Evolutionary conservation across 2,797 vertebrate genomes (phyloP).

Genomic region (Catharus ustulatus): DNA sequence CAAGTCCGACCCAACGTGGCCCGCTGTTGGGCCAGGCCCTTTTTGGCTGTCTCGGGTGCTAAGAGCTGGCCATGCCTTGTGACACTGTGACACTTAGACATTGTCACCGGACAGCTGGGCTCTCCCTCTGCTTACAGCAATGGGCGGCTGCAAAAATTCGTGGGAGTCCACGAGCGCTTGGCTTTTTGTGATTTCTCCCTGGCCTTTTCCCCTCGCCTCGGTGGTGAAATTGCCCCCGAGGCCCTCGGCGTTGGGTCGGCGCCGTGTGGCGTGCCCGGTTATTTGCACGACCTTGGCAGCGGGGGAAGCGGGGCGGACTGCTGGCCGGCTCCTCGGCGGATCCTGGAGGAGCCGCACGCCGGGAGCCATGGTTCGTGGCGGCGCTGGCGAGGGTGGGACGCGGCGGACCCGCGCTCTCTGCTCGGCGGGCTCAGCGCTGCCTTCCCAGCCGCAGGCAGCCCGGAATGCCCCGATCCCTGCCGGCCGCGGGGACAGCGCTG

Average conservation of each 20-base stretch:
- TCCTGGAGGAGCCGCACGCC: not conserved
- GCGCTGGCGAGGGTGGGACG: not conserved
- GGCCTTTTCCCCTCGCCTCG: not conserved
- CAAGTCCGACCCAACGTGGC: fast-evolving
- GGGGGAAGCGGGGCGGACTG: not conserved
- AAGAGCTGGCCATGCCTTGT: not conserved
- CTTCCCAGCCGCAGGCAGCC: not conserved
- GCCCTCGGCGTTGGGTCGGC: not conserved
- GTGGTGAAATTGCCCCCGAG: not conserved
- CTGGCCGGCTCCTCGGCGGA: not conserved
- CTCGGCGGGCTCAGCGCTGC: not conserved
- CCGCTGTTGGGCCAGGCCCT: fast-evolving
- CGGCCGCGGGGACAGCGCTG: not conserved
- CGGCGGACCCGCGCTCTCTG: fast-evolving
- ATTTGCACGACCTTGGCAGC: not conserved
- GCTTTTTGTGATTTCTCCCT: not conserved
- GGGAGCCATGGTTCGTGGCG: not conserved
- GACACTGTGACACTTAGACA: not conserved
- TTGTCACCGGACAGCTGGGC: not conserved
- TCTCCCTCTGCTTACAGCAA: not conserved
- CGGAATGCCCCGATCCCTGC: not conserved
- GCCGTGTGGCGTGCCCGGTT: not conserved
- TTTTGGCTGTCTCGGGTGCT: not conserved
- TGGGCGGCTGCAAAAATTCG: not conserved
- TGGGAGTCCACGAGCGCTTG: not conserved